Conservation (phyloP, 2,113 vertebrate genomes). For the Gasterosteus nipponicus region DNA sequence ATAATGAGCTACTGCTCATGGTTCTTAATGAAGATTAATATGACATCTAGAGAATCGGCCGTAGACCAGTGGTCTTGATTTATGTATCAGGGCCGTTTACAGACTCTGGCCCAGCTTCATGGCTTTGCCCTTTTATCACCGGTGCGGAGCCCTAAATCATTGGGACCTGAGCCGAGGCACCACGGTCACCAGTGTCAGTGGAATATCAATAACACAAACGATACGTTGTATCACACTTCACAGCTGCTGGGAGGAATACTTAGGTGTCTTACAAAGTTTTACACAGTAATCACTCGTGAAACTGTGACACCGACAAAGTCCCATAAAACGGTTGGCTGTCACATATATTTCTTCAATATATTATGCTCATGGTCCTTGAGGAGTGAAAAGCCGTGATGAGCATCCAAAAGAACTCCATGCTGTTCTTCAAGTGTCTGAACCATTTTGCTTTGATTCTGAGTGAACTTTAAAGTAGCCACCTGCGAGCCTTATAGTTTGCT, state of each 20-base stretch:
- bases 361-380: slow-evolving; percentile 18
- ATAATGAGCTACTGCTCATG: slow-evolving; percentile 19
- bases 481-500: slow-evolving; percentile 23
- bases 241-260: slow-evolving; percentile 18
- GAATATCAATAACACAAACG: slow-evolving; percentile 23
- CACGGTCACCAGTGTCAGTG: slow-evolving; percentile 15
- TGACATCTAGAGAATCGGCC: slow-evolving; percentile 9
- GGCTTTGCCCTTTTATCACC: slow-evolving; percentile 1
- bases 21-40: slow-evolving; percentile 19
- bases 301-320: slow-evolving; percentile 16
- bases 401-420: background rate
- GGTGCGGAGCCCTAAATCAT: slow-evolving; percentile 27
- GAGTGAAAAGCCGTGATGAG: slow-evolving; percentile 19
- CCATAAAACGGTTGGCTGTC: slow-evolving; percentile 27
- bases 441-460: background rate
- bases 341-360: slow-evolving; percentile 9
- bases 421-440: slow-evolving; percentile 17
- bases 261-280: slow-evolving; percentile 16
- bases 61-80: background rate
- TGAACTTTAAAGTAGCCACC: slow-evolving; percentile 41
- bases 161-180: slow-evolving; percentile 4
- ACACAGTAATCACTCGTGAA: background rate
- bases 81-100: slow-evolving; percentile 1
- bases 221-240: slow-evolving; percentile 19
- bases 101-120: background rate